Percentiles rank a stretch among this genome's conserved stretches.
Evolutionary conservation across 2,888 invertebrate genomes (phyloP).

Genomic region (Pardosa pseudoannulata): DNA sequence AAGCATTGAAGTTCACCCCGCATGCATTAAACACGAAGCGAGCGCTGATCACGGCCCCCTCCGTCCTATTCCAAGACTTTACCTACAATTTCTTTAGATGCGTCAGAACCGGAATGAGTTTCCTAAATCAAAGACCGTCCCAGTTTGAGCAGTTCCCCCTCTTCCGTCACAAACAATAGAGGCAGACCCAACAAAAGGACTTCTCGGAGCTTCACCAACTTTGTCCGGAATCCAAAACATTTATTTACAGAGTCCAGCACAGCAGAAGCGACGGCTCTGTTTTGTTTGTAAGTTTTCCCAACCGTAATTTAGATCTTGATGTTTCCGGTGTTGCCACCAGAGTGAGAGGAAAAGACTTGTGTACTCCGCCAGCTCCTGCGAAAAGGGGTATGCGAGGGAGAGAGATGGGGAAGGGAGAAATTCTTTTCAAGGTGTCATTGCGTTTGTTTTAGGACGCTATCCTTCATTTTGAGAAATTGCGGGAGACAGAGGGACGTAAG

Average conservation of each 20-base stretch:
- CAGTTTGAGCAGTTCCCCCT: neutral
- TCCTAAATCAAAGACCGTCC: slow-evolving; percentile 10
- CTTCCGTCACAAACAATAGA: slow-evolving; percentile 10
- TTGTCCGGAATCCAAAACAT: slow-evolving; percentile 45
- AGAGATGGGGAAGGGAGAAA: neutral
- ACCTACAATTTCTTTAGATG: slow-evolving; percentile 1
- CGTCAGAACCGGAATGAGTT: neutral
- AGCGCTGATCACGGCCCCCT: too few relatives aligned
- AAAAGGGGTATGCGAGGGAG: neutral
- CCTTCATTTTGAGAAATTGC: slow-evolving; percentile 31
- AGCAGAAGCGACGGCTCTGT: slow-evolving; percentile 44
- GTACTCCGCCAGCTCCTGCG: slow-evolving; percentile 55
- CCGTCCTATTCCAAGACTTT: neutral
- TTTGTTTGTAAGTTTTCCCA: slow-evolving; percentile 56
- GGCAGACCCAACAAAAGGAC: neutral
- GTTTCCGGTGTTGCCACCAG: slow-evolving; percentile 55
- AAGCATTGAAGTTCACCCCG: too few relatives aligned
- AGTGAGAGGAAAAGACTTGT: slow-evolving; percentile 34
- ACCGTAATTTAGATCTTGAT: slow-evolving; percentile 65
- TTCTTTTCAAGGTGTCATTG: slow-evolving; percentile 51
- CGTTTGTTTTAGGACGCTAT: slow-evolving; percentile 58
- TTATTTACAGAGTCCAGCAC: slow-evolving; percentile 67
- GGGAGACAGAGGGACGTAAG: slow-evolving; percentile 42
- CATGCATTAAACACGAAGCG: too few relatives aligned
- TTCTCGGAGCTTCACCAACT: neutral